Percentiles rank a stretch among this genome's conserved stretches.
Conservation (phyloP, 1,140 invertebrate genomes). For the Micrasema minimum region DNA sequence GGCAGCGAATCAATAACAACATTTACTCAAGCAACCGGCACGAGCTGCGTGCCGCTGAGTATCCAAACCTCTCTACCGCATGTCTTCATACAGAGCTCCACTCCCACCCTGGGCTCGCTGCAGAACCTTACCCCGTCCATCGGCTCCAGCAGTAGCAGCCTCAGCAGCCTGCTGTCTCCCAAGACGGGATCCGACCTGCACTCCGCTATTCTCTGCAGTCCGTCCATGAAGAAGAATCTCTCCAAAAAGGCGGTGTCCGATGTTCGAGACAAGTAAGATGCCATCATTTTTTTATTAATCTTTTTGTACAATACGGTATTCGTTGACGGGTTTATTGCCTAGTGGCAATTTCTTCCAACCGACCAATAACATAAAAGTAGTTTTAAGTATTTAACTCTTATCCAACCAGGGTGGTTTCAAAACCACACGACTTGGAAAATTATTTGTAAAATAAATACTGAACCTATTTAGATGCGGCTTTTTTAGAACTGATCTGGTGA, state of each 20-base stretch:
- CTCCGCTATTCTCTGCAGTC: slow-evolving; percentile 58
- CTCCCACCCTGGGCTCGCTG: slow-evolving; percentile 3
- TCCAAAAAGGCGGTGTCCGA: slow-evolving; percentile 92
- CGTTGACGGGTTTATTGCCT: too few relatives aligned
- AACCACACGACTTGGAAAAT: too few relatives aligned
- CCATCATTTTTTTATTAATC: neutral
- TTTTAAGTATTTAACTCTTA: too few relatives aligned
- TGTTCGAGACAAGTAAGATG: slow-evolving; percentile 88
- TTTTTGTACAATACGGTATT: too few relatives aligned
- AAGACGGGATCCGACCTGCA: slow-evolving; percentile 50
- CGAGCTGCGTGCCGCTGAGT: neutral
- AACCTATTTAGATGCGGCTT: too few relatives aligned
- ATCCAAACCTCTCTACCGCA: slow-evolving; percentile 12
- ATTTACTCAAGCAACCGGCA: neutral
- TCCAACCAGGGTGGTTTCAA: too few relatives aligned
- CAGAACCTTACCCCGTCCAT: slow-evolving; percentile 46
- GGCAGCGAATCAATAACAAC: slow-evolving; percentile 15
- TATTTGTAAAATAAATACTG: too few relatives aligned
- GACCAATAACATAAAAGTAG: too few relatives aligned
- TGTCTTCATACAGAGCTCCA: slow-evolving; percentile 12
- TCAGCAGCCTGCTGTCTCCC: slow-evolving; percentile 54
- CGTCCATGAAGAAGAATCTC: slow-evolving; percentile 75
- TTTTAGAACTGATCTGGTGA: too few relatives aligned
- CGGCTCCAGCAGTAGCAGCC: slow-evolving; percentile 29
- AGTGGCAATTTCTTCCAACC: too few relatives aligned